Percentiles rank a stretch among this genome's conserved stretches.
These are phyloP conservation scores for Tarsius wallacei DNA, from an alignment of 2,797 vertebrate species.

Conservation along the genomic window DNA sequence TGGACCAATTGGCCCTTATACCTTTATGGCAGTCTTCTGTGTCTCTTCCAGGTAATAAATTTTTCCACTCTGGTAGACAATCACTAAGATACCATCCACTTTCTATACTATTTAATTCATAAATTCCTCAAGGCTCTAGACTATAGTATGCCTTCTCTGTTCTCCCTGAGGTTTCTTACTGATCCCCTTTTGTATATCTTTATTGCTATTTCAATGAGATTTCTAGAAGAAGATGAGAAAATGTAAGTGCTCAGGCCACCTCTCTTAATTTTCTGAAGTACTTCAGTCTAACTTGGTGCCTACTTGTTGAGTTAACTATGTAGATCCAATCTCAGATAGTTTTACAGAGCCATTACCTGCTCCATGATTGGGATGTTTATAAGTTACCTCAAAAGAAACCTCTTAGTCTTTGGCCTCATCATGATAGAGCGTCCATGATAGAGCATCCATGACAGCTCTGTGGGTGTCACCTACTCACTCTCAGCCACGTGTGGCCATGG, in stretches of 20 bases:
- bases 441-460: neutral
- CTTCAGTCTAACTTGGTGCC: neutral
- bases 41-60: neutral
- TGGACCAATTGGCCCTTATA: neutral
- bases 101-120: neutral
- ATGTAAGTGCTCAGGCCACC: neutral
- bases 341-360: rapidly evolving
- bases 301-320: neutral
- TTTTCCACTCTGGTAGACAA: neutral
- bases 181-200: neutral
- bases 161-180: neutral
- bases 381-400: neutral
- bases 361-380: neutral
- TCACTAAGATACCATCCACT: neutral
- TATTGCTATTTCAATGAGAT: neutral
- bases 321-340: neutral
- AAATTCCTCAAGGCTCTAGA: neutral
- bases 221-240: neutral
- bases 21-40: neutral
- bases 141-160: neutral
- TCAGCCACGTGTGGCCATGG: neutral
- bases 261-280: neutral
- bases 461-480: neutral
- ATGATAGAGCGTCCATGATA: neutral
- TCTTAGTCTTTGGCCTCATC: neutral